Conservation (phyloP, 2,888 invertebrate species). For the Caenorhabditis becei region DNA sequence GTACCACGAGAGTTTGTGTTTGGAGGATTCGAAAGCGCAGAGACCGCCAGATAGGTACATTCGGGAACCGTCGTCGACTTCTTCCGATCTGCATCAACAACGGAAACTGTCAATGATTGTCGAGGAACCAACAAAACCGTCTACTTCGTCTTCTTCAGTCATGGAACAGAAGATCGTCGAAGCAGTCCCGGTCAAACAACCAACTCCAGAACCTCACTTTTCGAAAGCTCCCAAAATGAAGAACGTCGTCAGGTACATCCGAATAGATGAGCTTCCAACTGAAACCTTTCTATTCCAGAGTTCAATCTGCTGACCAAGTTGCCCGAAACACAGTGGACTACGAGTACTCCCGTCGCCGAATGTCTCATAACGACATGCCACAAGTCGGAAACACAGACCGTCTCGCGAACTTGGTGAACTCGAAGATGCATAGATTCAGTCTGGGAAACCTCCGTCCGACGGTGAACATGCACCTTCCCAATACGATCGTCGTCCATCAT, state of each 20-base stretch:
- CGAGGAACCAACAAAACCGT: conserved; percentile 37
- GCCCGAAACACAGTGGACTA: conserved; percentile 39
- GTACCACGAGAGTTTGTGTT: conserved; percentile 45
- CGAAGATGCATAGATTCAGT: conserved; percentile 43
- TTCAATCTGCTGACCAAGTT: conserved; percentile 45
- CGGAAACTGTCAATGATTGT: conserved; percentile 53
- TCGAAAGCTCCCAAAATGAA: conserved; percentile 24
- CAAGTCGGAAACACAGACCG: conserved; percentile 45
- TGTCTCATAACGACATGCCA: conserved; percentile 47
- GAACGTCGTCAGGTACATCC: conserved; percentile 32
- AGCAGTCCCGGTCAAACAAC: not conserved
- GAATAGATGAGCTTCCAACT: not conserved
- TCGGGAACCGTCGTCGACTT: conserved; percentile 22
- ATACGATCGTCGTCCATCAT: conserved; percentile 55
- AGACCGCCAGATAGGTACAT: no score
- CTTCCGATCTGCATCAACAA: not conserved
- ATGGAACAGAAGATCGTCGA: conserved; percentile 3
- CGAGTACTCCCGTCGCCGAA: conserved; percentile 31
- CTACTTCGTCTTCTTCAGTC: not conserved
- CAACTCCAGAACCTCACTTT: not conserved
- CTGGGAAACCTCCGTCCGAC: conserved; percentile 28
- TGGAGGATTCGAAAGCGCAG: no score
- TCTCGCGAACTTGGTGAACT: conserved; percentile 18
- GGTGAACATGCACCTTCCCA: conserved; percentile 45
- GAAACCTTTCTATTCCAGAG: conserved; percentile 23